A percentile compares a stretch with the other conserved stretches of the same genome.
Conservation (phyloP, 2,113 vertebrate species). For the Cottus gobio region DNA sequence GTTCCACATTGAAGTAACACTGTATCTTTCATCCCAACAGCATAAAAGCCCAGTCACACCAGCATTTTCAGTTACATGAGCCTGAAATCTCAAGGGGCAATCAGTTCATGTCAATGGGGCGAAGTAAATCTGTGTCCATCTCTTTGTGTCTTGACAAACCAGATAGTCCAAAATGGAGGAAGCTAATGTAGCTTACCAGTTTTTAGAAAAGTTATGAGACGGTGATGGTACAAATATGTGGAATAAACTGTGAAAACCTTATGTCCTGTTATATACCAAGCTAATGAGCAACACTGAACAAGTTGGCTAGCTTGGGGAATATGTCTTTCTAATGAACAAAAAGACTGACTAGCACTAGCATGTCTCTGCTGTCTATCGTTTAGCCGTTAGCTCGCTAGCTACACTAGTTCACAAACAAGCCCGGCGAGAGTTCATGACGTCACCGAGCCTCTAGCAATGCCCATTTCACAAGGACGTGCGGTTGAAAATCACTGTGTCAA, state of each 20-base stretch:
- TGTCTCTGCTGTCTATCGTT: neutral
- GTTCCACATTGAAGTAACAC: neutral
- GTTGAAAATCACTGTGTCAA: neutral
- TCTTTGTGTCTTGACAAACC: neutral
- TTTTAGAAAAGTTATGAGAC: neutral
- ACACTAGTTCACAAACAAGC: neutral
- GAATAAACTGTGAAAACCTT: conserved; percentile 5
- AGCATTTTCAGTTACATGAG: conserved; percentile 23
- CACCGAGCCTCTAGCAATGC: neutral
- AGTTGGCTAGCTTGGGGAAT: neutral
- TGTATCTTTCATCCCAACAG: conserved; percentile 29
- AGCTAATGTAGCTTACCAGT: neutral
- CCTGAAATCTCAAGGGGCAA: neutral
- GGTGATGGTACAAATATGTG: neutral
- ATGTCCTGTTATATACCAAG: neutral
- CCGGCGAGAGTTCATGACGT: neutral
- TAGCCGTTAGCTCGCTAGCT: neutral
- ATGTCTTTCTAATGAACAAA: neutral
- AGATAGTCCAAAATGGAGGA: neutral
- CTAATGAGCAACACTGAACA: neutral
- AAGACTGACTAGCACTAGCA: neutral
- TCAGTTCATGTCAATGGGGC: neutral
- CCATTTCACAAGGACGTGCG: neutral
- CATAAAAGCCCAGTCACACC: conserved; percentile 54
- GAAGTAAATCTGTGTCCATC: neutral